Evolutionary conservation across 2,797 vertebrate genomes (phyloP).

Genomic region (Chelmon rostratus): DNA sequence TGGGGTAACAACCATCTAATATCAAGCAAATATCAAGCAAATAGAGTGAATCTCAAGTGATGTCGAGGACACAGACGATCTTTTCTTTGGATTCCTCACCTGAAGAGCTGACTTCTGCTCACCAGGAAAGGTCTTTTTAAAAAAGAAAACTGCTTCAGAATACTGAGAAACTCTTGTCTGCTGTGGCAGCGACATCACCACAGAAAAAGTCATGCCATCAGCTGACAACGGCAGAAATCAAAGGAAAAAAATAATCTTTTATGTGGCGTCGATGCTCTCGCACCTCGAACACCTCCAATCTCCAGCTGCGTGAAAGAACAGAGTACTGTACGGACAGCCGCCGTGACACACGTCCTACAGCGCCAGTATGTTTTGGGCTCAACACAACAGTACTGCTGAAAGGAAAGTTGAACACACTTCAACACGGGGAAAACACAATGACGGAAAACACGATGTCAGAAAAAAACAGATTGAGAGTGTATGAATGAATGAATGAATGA

Average conservation of each 20-base stretch:
- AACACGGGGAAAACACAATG: conserved; percentile 18
- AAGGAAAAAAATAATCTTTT: not conserved
- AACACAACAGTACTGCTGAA: conserved; percentile 25
- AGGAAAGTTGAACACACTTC: conserved; percentile 17
- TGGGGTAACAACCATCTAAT: not conserved
- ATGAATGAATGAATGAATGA: conserved; percentile 5
- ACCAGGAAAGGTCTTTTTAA: not conserved
- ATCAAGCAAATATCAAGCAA: not conserved
- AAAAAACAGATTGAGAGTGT: not conserved
- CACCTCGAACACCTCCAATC: not conserved
- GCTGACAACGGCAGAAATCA: conserved; percentile 25
- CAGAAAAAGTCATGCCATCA: conserved; percentile 14
- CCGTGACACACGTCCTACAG: conserved; percentile 29
- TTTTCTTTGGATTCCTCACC: conserved; percentile 4
- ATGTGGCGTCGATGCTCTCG: not conserved
- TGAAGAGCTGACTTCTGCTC: not conserved
- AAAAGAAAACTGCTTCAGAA: not conserved
- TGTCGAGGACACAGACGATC: not conserved
- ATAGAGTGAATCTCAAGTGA: conserved; percentile 1
- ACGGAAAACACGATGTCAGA: conserved; percentile 19
- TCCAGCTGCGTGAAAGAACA: conserved; percentile 12
- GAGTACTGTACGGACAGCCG: conserved; percentile 4
- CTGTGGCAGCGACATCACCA: conserved; percentile 17
- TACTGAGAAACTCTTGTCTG: not conserved
- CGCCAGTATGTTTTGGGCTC: conserved; percentile 53